These are phyloP conservation scores for Iphiclides podalirius DNA, from an alignment of 2,888 invertebrate genomes.

Conservation along the genomic window DNA sequence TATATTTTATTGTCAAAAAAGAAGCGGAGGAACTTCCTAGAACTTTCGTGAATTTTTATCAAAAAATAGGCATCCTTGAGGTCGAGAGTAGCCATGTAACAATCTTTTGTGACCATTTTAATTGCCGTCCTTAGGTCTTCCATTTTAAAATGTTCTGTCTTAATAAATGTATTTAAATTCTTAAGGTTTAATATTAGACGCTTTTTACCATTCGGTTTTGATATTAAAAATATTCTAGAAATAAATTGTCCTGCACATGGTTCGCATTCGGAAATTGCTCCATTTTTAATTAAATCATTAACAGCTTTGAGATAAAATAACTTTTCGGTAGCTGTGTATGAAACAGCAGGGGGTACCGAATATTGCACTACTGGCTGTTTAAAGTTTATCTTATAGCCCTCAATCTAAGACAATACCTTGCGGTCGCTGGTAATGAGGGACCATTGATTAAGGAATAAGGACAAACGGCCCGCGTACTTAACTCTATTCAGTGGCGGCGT, in stretches of 20 bases:
- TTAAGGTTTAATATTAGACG: slow-evolving; percentile 23
- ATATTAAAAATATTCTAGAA: slow-evolving; percentile 15
- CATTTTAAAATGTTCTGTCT: slow-evolving; percentile 19
- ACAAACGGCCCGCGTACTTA: too few species aligned
- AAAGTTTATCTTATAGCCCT: too few species aligned
- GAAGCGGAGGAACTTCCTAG: slow-evolving; percentile 16
- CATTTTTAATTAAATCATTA: slow-evolving; percentile 9
- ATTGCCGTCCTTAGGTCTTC: slow-evolving; percentile 18
- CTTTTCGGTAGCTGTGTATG: too few species aligned
- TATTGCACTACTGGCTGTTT: too few species aligned
- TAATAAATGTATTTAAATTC: slow-evolving; percentile 18
- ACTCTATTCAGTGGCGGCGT: too few species aligned
- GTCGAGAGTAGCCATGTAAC: slow-evolving; percentile 20
- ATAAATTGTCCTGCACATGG: slow-evolving; percentile 3
- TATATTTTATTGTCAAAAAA: neutral
- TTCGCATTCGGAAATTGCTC: slow-evolving; percentile 7
- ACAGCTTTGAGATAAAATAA: neutral
- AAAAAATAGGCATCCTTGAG: too few species aligned
- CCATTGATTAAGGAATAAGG: too few species aligned
- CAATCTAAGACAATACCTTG: too few species aligned
- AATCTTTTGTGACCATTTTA: slow-evolving; percentile 1
- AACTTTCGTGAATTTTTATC: neutral
- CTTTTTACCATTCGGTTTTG: slow-evolving; percentile 10
- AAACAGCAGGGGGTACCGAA: too few species aligned
- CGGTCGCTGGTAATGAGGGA: too few species aligned